Conservation (phyloP, 2,113 vertebrate species). For the Aphelocoma coerulescens region DNA sequence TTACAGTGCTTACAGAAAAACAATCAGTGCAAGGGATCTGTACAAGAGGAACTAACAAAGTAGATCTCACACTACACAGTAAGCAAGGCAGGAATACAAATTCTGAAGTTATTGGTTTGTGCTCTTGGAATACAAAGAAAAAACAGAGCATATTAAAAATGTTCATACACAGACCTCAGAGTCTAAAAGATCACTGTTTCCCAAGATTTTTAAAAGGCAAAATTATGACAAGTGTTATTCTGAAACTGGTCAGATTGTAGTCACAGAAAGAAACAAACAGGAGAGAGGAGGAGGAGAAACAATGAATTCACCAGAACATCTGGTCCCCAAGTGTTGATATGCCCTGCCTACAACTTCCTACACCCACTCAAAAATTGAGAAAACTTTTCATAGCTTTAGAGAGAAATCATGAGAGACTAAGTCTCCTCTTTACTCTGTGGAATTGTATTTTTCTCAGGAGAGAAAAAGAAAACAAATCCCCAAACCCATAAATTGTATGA, state of each 20-base stretch:
- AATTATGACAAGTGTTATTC: neutral
- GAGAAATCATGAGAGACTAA: slow-evolving; percentile 13
- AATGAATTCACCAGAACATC: slow-evolving; percentile 49
- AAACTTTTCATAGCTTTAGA: slow-evolving; percentile 31
- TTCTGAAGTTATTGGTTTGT: neutral
- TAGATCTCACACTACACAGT: neutral
- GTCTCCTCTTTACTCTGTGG: neutral
- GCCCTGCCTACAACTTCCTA: slow-evolving; percentile 55
- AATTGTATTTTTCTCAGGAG: slow-evolving; percentile 24
- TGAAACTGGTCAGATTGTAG: neutral
- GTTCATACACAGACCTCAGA: neutral
- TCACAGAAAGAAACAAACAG: slow-evolving; percentile 24
- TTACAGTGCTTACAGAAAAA: neutral
- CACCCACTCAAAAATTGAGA: slow-evolving; percentile 37
- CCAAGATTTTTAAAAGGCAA: neutral
- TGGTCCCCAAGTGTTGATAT: slow-evolving; percentile 36
- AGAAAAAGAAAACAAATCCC: slow-evolving; percentile 11
- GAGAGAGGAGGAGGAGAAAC: slow-evolving; percentile 15
- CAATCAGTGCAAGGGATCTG: neutral
- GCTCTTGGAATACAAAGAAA: neutral
- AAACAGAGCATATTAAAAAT: neutral
- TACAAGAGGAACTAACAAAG: neutral
- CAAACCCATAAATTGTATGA: neutral
- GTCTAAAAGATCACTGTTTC: neutral
- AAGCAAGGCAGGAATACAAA: neutral